Evolutionary conservation across 1,140 invertebrate species (phyloP).

Genomic region (Drosophila serrata): DNA sequence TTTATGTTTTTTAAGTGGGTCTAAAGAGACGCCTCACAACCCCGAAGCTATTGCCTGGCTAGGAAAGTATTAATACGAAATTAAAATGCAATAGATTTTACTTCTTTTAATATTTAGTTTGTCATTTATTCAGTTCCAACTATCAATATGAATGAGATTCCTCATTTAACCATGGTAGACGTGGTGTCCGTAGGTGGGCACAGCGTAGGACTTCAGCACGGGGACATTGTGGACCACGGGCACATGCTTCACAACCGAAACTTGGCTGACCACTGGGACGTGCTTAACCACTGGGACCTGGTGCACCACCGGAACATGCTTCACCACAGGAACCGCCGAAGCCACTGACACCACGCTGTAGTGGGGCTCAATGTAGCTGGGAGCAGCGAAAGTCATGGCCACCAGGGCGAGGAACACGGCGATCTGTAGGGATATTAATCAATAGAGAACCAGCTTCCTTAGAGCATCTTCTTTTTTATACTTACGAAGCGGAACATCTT

Average conservation of each 20-base stretch:
- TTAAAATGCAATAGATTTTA: neutral
- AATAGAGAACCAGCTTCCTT: neutral
- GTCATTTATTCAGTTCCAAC: constrained; percentile 16
- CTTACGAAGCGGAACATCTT: constrained; percentile 55
- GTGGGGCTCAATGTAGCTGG: constrained; percentile 39
- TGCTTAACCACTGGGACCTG: constrained; percentile 22
- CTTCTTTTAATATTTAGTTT: neutral
- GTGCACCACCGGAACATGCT: constrained; percentile 34
- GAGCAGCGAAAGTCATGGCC: constrained; percentile 39
- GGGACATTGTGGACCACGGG: constrained; percentile 40
- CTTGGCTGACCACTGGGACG: constrained; percentile 32
- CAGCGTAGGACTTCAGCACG: constrained; percentile 38
- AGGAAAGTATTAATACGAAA: neutral
- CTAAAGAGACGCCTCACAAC: neutral
- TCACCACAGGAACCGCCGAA: constrained; percentile 34
- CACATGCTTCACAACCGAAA: constrained; percentile 26
- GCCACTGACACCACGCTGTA: constrained; percentile 36
- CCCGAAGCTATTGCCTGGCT: too few relatives aligned
- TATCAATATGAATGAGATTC: neutral
- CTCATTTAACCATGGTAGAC: constrained; percentile 27
- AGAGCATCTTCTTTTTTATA: neutral
- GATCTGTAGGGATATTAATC: constrained; percentile 9
- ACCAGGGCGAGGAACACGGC: constrained; percentile 37
- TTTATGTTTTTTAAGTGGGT: neutral
- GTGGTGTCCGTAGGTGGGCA: constrained; percentile 37